Evolutionary conservation across 2,113 vertebrate genomes (phyloP).

Genomic region (Tyrannus savana): DNA sequence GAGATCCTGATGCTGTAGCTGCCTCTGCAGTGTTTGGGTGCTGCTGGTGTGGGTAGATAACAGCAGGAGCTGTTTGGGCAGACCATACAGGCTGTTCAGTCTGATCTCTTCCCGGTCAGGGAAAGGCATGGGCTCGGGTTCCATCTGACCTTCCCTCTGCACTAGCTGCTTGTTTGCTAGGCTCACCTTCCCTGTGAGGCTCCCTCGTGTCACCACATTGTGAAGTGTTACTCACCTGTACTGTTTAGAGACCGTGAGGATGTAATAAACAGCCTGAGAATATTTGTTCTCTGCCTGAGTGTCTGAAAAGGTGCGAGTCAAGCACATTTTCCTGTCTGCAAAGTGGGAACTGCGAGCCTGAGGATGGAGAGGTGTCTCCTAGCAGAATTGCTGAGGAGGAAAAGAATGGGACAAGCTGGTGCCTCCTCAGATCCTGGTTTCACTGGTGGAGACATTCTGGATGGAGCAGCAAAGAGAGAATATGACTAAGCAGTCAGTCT

Average conservation of each 20-base stretch:
- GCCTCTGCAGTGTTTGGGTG: background rate
- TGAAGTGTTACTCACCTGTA: slow-evolving; percentile 36
- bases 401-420: background rate
- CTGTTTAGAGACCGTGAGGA: slow-evolving; percentile 39
- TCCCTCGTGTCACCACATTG: background rate
- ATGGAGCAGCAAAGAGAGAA: background rate
- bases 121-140: background rate
- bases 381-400: background rate
- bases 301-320: background rate
- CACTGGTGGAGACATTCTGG: background rate
- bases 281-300: background rate
- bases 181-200: background rate
- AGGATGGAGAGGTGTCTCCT: background rate
- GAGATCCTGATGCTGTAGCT: background rate
- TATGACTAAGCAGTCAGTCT: background rate
- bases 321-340: rapidly evolving
- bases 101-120: background rate
- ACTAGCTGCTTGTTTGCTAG: background rate
- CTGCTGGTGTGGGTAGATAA: background rate
- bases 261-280: slow-evolving; percentile 60
- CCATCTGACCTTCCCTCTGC: background rate
- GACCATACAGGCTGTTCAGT: background rate
- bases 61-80: background rate
- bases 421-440: background rate
- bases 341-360: rapidly evolving